Conservation (phyloP, 2,888 invertebrate species). For the Caenorhabditis becei region DNA sequence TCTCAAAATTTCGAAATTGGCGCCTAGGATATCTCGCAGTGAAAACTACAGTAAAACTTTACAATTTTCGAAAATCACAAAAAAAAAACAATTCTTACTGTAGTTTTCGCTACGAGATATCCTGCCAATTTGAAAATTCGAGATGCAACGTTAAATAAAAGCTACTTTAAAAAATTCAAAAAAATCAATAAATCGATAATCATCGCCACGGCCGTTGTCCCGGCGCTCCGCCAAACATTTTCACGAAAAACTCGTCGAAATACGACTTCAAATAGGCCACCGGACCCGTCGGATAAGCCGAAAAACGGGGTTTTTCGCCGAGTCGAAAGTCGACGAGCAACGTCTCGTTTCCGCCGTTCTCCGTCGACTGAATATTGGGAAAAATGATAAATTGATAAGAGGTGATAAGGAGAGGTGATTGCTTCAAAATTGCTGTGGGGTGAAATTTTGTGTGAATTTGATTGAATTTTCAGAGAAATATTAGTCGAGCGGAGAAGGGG, state of each 20-base stretch:
- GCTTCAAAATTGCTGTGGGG: background rate
- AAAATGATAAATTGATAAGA: constrained; percentile 13
- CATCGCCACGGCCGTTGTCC: constrained; percentile 58
- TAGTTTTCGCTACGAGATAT: no score
- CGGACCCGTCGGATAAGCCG: constrained; percentile 34
- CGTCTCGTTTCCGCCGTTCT: constrained; percentile 59
- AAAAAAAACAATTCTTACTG: background rate
- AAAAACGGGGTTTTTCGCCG: constrained; percentile 36
- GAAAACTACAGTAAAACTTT: background rate
- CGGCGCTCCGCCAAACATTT: constrained; percentile 60
- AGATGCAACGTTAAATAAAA: no score
- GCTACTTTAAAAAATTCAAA: background rate
- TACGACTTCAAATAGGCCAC: constrained; percentile 46
- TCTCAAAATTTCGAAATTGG: constrained; percentile 8
- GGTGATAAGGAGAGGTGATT: background rate
- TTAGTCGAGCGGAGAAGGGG: background rate
- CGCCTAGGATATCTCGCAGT: no score
- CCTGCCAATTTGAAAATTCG: no score
- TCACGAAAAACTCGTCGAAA: constrained; percentile 58
- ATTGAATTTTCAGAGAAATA: background rate
- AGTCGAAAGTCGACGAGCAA: constrained; percentile 48
- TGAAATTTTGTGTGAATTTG: background rate
- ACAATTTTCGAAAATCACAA: background rate
- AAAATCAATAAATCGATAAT: background rate
- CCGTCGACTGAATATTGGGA: constrained; percentile 57